These are phyloP conservation scores for Xylocampa areola DNA, from an alignment of 2,888 invertebrate species.

Conservation along the genomic window DNA sequence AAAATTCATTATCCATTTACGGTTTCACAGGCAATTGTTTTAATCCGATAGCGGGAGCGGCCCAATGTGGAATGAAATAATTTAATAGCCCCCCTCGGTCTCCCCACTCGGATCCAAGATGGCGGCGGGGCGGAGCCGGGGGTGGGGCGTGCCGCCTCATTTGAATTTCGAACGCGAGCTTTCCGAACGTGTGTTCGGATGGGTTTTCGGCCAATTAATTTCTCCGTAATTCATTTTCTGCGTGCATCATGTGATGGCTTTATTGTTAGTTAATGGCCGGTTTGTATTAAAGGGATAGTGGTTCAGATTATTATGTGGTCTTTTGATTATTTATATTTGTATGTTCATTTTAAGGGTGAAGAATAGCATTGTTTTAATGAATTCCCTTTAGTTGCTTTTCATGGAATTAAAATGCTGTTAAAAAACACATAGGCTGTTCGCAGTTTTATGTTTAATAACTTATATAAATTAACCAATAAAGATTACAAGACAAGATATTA, in stretches of 20 bases:
- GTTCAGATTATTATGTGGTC: conserved; percentile 1
- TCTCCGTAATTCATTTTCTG: conserved; percentile 84
- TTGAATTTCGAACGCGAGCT: conserved; percentile 88
- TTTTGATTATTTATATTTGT: conserved; percentile 21
- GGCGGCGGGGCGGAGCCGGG: conserved; percentile 86
- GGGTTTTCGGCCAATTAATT: conserved; percentile 89
- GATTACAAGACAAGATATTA: too few species aligned
- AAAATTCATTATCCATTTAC: conserved; percentile 89
- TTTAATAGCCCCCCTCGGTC: conserved; percentile 84
- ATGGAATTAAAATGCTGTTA: not conserved
- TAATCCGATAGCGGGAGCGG: conserved; percentile 88
- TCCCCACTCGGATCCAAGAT: conserved; percentile 83
- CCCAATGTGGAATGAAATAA: conserved; percentile 89
- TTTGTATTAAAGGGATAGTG: conserved; percentile 57
- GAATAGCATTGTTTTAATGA: too few species aligned
- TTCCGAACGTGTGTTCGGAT: conserved; percentile 87
- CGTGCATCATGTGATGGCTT: conserved; percentile 74
- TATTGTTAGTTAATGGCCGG: conserved; percentile 80
- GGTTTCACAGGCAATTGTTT: conserved; percentile 89
- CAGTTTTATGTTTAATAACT: too few species aligned
- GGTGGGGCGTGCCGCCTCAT: conserved; percentile 88
- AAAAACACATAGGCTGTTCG: too few species aligned
- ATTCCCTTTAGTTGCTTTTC: not conserved
- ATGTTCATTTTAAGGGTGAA: conserved; percentile 12
- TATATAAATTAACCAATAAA: too few species aligned